Percentiles rank a stretch among this genome's conserved stretches.
These are phyloP conservation scores for Potorous gilbertii DNA, from an alignment of 2,797 vertebrate genomes.

Conservation along the genomic window DNA sequence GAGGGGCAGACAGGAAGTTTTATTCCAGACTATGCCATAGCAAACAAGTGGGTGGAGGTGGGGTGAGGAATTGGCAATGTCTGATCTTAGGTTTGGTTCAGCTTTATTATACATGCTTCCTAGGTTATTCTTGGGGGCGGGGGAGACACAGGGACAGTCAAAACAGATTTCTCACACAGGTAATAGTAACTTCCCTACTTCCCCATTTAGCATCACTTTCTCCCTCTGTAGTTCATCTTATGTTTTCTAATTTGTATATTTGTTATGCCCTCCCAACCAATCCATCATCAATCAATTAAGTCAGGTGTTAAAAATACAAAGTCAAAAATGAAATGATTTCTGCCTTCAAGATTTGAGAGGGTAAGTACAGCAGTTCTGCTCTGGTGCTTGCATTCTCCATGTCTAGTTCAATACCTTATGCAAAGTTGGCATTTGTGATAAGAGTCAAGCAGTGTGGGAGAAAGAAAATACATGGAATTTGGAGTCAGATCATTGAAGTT, in stretches of 20 bases:
- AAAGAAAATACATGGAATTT: background rate
- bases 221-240: background rate
- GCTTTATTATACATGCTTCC: background rate
- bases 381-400: background rate
- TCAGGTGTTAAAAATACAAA: background rate
- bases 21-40: background rate
- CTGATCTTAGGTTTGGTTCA: background rate
- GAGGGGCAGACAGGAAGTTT: background rate
- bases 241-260: background rate
- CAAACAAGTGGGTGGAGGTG: background rate
- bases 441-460: background rate
- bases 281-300: background rate
- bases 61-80: background rate
- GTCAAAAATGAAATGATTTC: background rate
- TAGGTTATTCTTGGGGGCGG: background rate
- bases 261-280: background rate
- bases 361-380: background rate
- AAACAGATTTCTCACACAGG: background rate
- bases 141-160: background rate
- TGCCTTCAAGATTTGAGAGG: no score
- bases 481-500: background rate
- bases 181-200: background rate
- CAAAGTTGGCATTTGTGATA: background rate
- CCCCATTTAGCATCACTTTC: background rate
- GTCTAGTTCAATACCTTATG: fast-evolving